Base-by-base conservation (phyloP, 2,113 vertebrate genomes). In the Syngnathus scovelli region DNA sequence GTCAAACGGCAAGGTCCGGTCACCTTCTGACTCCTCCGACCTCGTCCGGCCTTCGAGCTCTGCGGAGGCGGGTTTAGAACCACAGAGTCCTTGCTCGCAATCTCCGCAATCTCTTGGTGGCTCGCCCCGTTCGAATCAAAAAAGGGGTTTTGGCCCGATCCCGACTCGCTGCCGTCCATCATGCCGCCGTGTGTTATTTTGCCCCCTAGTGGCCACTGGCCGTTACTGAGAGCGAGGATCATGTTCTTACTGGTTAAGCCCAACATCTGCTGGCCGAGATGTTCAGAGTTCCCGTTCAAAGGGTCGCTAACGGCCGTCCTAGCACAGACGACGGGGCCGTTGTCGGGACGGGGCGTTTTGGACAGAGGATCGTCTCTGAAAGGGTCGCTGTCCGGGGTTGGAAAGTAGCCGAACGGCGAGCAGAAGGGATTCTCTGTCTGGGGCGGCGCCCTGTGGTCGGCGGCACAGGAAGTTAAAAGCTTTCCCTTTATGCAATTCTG, bases 1-100 rank as follows among this genome's bases (percentile, higher is more conserved):
- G 65, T 66, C 16, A 41, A 39, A 46, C 10, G 5, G 52, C 68
- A 55, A 16, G 76, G 91, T 98, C 95, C 13, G 76, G 91, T 98
- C 95, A 98, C 95, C 96, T 99, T 96, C 87, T 89, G 85, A 78
- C 88, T 92, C 86, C 93, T 93, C 88, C 94, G 94, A 91, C 93
- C 92, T 91, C 93, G 92, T 93, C 94, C 94, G 11, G 92, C 89
- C 87, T 96, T 98, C 85, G 87, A 86, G 86, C 80, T 98, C 90
- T 95, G 94, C 67, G 95, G 95, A 85, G 96, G 96, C 73, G 95
- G 95, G 80, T 81, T 94, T 91, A 98, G 91, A 77, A 93, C 88
- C 83, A 96, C 91, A 72, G 94, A 91, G 54, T 95, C 93, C 86
- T 89, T 87, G 74, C 79, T 80, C 80, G 64, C 67, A 66, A 88